Percentiles rank a stretch among this genome's conserved stretches.
These are phyloP conservation scores for Diachrysia chrysitis DNA, from an alignment of 2,888 invertebrate genomes.

Conservation along the genomic window DNA sequence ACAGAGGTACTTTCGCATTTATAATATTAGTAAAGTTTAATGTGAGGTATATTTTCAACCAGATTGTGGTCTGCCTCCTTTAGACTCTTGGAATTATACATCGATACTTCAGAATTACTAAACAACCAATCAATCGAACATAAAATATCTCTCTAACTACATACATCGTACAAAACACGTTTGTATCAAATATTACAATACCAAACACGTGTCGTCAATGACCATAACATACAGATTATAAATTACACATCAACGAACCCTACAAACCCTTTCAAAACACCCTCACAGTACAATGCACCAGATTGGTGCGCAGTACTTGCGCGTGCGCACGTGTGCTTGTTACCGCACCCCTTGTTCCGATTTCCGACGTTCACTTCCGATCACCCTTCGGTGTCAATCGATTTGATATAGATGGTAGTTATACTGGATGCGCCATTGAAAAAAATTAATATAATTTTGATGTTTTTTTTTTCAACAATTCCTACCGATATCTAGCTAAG, in stretches of 20 bases:
- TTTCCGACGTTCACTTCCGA: slow-evolving; percentile 73
- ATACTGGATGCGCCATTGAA: slow-evolving; percentile 45
- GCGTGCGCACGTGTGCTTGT: slow-evolving; percentile 64
- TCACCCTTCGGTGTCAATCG: slow-evolving; percentile 62
- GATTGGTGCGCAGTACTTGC: slow-evolving; percentile 59
- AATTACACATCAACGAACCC: slow-evolving; percentile 10
- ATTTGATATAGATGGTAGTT: slow-evolving; percentile 47
- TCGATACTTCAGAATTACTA: no score
- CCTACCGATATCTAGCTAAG: no score
- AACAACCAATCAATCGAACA: not conserved
- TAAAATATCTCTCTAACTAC: not conserved
- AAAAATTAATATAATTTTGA: not conserved
- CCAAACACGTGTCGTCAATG: slow-evolving; percentile 30
- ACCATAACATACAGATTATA: not conserved
- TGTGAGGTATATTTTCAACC: no score
- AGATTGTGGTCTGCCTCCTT: no score
- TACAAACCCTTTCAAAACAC: slow-evolving; percentile 45
- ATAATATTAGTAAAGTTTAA: no score
- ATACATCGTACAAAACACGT: not conserved
- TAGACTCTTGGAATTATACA: no score
- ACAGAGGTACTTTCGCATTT: no score
- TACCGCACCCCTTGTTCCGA: slow-evolving; percentile 62
- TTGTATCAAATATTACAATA: not conserved
- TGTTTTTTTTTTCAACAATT: no score
- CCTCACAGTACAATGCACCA: no score